Evolutionary conservation across 1,140 invertebrate genomes (phyloP).

Genomic region (Musca domestica): DNA sequence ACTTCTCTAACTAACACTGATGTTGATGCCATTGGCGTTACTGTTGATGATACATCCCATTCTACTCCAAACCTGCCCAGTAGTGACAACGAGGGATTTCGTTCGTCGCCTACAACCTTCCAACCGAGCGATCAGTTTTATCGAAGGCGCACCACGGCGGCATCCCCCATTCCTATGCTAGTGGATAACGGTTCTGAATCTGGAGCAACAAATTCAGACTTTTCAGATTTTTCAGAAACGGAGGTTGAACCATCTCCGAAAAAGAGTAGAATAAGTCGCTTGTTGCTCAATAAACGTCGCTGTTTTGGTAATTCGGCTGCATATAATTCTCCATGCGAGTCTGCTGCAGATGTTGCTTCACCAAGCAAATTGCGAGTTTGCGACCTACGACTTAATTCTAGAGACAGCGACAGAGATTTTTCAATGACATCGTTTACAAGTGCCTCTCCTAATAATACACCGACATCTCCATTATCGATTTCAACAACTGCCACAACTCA

Average conservation of each 20-base stretch:
- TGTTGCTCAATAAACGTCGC: slow-evolving; percentile 55
- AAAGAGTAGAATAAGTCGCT: slow-evolving; percentile 60
- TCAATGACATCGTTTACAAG: slow-evolving; percentile 34
- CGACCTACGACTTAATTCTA: slow-evolving; percentile 60
- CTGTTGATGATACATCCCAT: slow-evolving; percentile 33
- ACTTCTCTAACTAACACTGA: slow-evolving; percentile 59
- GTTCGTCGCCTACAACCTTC: slow-evolving; percentile 47
- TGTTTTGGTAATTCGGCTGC: slow-evolving; percentile 45
- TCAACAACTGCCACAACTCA: slow-evolving; percentile 25
- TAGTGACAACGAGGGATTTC: slow-evolving; percentile 42
- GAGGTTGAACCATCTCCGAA: slow-evolving; percentile 71
- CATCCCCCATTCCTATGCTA: slow-evolving; percentile 57
- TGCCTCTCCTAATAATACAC: no score
- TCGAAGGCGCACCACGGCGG: slow-evolving; percentile 45
- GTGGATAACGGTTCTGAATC: slow-evolving; percentile 59
- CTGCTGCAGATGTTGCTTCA: slow-evolving; percentile 58
- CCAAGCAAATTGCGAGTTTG: slow-evolving; percentile 64
- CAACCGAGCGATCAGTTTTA: slow-evolving; percentile 51
- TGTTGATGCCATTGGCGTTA: slow-evolving; percentile 31
- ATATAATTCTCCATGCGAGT: slow-evolving; percentile 39
- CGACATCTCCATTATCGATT: not conserved
- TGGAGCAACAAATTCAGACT: slow-evolving; percentile 54
- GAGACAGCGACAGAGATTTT: slow-evolving; percentile 58
- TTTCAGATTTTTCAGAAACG: slow-evolving; percentile 60
- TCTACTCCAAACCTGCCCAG: slow-evolving; percentile 12